Base-by-base conservation (phyloP, 2,888 invertebrate species). In the Sinohyriopsis cumingii region DNA sequence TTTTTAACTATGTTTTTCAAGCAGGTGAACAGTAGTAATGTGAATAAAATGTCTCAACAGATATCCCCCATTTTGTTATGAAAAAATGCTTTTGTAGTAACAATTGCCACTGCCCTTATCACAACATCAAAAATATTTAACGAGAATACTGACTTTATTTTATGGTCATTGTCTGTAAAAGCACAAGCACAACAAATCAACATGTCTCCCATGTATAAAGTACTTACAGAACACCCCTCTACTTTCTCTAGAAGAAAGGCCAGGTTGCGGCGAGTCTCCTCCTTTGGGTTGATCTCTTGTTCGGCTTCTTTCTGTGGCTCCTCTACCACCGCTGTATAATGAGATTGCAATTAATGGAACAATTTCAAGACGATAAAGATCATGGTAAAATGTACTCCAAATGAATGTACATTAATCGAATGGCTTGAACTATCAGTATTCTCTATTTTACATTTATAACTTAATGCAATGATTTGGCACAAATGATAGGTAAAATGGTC, bases 191-290 rank as follows among this genome's bases (percentile, higher is more conserved):
- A 61, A 33, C 33, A 0, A 33, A 33, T 33, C 33, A 33, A 6
- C 3, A 33, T 33, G 6, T 45, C 1, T 12, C 24, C 9, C 24
- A 22, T 22, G 24, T 57, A 22, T 57, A 18, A 57, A 15, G 24
- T 22, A 90, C 91, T 89, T 88, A 94, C 94, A 91, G 94, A 93
- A 85, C 95, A 95, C 59, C 95, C 95, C 92, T 97, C 95, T 73
- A 98, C 94, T 92, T 95, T 95, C 90, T 96, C 96, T 78, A 95
- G 91, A 73, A 96, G 81, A 72, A 88, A 89, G 0, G 89, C 89
- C 62, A 90, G 77, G 69, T 88, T 88, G 65, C 87, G 82, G 22
- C 87, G 77, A 0, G 85, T 86, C 63, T 89, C 88, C 57, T 87
- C 87, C 63, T 88, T 87, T 15, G 84, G 84, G 56, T 83, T 86